phyloP scores from a whole-genome alignment of 2,888 invertebrate genomes.

The Antitype chi region DNA sequence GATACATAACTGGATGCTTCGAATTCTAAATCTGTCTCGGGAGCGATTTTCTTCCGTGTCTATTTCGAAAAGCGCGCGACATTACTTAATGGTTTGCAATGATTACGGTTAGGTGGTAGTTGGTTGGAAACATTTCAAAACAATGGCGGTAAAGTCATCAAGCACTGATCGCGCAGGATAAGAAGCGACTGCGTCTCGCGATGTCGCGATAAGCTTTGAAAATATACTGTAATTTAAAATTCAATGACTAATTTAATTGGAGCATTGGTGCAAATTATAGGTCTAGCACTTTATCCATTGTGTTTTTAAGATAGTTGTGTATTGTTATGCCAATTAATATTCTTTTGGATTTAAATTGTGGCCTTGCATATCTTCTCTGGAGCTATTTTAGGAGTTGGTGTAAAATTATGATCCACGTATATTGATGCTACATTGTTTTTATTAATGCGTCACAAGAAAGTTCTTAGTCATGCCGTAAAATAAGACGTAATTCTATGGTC shows the following conservation, averaged over 20 bases:
- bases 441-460: not conserved
- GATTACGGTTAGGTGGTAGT: conserved; percentile 42
- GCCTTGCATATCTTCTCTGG: conserved; percentile 4
- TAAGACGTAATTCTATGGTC: not conserved
- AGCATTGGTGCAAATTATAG: conserved; percentile 39
- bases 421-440: conserved; percentile 12
- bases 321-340: conserved; percentile 18
- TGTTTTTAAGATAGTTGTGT: conserved; percentile 19
- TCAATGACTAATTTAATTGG: conserved; percentile 44
- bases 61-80: conserved; percentile 58
- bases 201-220: conserved; percentile 50
- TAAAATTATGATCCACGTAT: conserved; percentile 18
- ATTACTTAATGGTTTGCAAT: conserved; percentile 57
- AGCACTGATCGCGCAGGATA: conserved; percentile 53
- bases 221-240: conserved; percentile 30
- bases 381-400: conserved; percentile 20
- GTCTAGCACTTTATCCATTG: conserved; percentile 13
- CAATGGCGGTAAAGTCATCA: conserved; percentile 61
- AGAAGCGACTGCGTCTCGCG: conserved; percentile 30
- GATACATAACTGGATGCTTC: conserved; percentile 47
- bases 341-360: conserved; percentile 11
- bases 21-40: conserved; percentile 48
- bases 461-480: conserved; percentile 5
- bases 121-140: conserved; percentile 65
- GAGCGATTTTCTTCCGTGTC: conserved; percentile 58